Evolutionary conservation across 1,140 invertebrate species (phyloP), one percentile per base, ranked within the genome.

Genomic region (Penaeus chinensis): DNA sequence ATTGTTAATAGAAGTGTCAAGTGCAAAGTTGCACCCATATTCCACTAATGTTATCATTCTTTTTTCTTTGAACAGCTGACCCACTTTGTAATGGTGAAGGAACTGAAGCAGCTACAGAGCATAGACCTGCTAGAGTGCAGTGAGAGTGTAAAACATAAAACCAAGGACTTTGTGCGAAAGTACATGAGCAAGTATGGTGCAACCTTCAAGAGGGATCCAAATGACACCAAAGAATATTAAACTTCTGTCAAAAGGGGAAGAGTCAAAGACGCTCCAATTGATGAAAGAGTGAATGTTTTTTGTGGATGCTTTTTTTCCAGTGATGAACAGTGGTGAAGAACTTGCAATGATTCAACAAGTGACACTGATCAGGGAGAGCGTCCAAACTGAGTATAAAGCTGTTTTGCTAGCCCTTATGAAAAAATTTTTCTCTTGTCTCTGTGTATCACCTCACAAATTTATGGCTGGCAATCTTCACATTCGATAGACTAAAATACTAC

Each of bases 31-130:
- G 19, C 11, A 42, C 3, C n/a, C 81, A 47, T n/a, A 81, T n/a
- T 20, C 47, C 66, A 54, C 81, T 22, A 22, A 69, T 88, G 74
- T 85, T 82, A 19, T 86, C 83, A 89, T 79, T 84, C 71, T 60
- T 71, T 76, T 80, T n/a, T 82, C 60, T 54, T 20, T 65, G 76
- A 94, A 76, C 93, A 99, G 98, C 93, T 99, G 37, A 99, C 98
- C 1, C 97, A 99, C 93, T 97, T 98, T 92, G 97, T 99, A n/a
- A 95, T 98, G 94, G 94, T 97, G 76, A 99, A 99, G 93, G 98
- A 99, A 92, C 92, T 98, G 91, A 98, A 98, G 91, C 97, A 99
- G 91, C 97, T 97, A 91, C 95, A 96, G 84, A 95, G 95, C 82
- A 95, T 97, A 0, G 96, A 98, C 90, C 96, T 97, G 90, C 92